phyloP scores from a whole-genome alignment of 2,888 invertebrate species.

The Automeris io region DNA sequence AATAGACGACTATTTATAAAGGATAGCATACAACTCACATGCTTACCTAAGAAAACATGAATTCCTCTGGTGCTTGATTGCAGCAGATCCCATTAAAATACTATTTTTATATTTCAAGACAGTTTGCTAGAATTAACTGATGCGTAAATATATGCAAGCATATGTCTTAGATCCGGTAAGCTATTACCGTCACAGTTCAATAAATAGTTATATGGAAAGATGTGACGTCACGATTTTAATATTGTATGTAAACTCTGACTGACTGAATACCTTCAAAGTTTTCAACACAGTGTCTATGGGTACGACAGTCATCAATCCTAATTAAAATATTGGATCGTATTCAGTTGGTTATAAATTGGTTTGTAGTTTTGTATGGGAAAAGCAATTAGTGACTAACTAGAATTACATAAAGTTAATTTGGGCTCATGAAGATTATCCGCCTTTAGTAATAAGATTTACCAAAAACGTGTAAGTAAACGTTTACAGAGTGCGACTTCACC shows the following conservation, averaged over 20 bases:
- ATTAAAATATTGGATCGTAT: constrained; percentile 5
- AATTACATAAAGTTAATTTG: constrained; percentile 21
- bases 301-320: not conserved
- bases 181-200: too few relatives aligned
- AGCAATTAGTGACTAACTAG: constrained; percentile 7
- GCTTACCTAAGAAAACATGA: not conserved
- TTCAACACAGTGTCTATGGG: too few relatives aligned
- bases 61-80: not conserved
- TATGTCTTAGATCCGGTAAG: too few relatives aligned
- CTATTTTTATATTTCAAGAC: constrained; percentile 2
- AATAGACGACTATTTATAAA: not conserved
- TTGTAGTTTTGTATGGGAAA: constrained; percentile 5
- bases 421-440: constrained; percentile 65
- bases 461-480: constrained; percentile 31
- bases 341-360: constrained; percentile 4
- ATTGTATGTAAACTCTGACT: too few relatives aligned
- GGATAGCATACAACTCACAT: not conserved
- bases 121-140: not conserved
- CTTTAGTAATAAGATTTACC: constrained; percentile 59
- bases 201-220: too few relatives aligned
- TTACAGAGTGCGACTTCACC: not conserved
- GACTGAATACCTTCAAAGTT: too few relatives aligned
- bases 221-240: too few relatives aligned
- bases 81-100: not conserved
- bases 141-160: too few relatives aligned